phyloP scores from a whole-genome alignment of 2,113 vertebrate genomes.

The Mesocricetus auratus region DNA sequence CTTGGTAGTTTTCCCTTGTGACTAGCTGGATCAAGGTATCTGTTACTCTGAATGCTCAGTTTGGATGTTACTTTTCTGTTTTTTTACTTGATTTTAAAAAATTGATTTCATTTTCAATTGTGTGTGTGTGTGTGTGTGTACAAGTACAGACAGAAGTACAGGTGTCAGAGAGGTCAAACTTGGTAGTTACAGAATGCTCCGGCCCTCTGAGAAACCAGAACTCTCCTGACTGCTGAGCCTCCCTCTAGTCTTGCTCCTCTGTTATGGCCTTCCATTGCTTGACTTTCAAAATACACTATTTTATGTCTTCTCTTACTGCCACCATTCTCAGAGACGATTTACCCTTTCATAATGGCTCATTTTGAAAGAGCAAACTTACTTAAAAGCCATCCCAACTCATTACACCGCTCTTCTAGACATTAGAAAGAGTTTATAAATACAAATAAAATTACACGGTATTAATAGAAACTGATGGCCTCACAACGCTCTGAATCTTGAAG shows the following conservation, averaged over 20 bases:
- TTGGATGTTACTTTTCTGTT: background rate
- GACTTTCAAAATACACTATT: background rate
- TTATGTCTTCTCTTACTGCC: background rate
- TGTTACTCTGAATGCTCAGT: background rate
- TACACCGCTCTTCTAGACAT: background rate
- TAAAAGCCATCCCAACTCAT: background rate
- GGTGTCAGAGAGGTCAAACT: background rate
- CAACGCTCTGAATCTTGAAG: background rate
- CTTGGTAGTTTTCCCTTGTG: background rate
- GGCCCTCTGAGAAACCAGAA: background rate
- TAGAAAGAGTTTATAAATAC: background rate
- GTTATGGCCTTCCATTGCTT: background rate
- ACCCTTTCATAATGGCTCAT: background rate
- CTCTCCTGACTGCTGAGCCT: background rate
- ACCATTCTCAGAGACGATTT: background rate
- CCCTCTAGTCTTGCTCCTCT: background rate
- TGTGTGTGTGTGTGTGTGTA: background rate
- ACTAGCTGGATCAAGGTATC: background rate
- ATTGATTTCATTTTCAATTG: background rate
- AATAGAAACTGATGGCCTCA: background rate
- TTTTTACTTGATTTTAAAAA: background rate
- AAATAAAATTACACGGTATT: background rate
- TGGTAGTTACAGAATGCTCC: background rate
- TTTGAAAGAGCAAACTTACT: background rate
- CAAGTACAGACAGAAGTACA: background rate